Conservation (phyloP, 2,797 vertebrate genomes). For the Phalloptychus januarius region DNA sequence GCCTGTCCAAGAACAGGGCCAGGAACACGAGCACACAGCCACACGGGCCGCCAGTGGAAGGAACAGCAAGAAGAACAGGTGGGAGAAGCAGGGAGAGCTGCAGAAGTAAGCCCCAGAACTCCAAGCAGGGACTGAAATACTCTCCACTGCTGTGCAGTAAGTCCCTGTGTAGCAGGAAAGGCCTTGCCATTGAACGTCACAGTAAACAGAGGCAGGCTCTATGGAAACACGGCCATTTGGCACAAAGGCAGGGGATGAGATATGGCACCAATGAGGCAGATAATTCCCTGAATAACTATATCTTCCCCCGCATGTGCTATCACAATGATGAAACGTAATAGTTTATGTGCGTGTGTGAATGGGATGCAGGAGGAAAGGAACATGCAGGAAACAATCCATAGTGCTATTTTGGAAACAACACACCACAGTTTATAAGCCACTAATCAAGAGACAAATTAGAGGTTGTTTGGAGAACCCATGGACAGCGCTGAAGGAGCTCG, state of each 20-base stretch:
- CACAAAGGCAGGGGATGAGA: constrained; percentile 68
- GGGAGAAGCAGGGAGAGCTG: constrained; percentile 70
- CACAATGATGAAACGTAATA: constrained; percentile 54
- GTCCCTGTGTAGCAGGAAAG: constrained; percentile 70
- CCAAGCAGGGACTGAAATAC: constrained; percentile 76
- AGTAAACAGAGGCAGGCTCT: constrained; percentile 76
- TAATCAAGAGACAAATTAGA: constrained; percentile 65
- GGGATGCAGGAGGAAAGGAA: constrained; percentile 21
- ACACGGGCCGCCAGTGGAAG: constrained; percentile 60
- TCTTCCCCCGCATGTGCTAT: constrained; percentile 70
- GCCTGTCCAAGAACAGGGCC: constrained; percentile 77
- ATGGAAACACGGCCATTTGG: constrained; percentile 76
- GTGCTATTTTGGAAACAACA: constrained; percentile 51
- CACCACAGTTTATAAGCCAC: constrained; percentile 45
- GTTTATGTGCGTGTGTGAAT: constrained; percentile 30
- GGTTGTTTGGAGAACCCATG: constrained; percentile 53
- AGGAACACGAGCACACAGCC: constrained; percentile 65
- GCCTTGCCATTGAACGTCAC: constrained; percentile 73
- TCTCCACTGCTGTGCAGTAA: constrained; percentile 76
- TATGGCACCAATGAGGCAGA: constrained; percentile 77
- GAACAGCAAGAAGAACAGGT: constrained; percentile 76
- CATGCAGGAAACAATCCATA: constrained; percentile 44
- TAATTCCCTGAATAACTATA: constrained; percentile 79
- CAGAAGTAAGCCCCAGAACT: constrained; percentile 76
- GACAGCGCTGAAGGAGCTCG: constrained; percentile 40